A percentile compares a stretch with the other conserved stretches of the same genome.
Conservation (phyloP, 2,113 vertebrate species). For the Oreocharis arfaki region DNA sequence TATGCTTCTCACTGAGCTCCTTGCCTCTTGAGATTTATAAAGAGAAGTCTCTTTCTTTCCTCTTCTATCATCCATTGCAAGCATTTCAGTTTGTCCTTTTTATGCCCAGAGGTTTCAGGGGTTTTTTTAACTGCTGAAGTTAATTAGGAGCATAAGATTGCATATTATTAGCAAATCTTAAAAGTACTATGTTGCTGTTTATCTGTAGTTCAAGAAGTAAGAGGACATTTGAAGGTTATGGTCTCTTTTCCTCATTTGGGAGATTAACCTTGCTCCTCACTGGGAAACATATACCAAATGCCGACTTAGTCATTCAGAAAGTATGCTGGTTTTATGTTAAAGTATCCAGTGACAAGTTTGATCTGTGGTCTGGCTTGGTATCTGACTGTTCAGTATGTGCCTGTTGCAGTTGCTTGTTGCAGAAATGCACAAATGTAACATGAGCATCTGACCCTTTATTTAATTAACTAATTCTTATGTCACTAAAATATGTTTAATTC, state of each 20-base stretch:
- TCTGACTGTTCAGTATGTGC: not conserved
- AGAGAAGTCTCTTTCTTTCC: not conserved
- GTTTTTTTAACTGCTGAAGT: not conserved
- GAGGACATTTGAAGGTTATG: not conserved
- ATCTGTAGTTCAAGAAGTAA: not conserved
- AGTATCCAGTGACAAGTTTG: not conserved
- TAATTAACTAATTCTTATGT: not conserved
- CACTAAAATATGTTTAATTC: not conserved
- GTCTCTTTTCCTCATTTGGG: not conserved
- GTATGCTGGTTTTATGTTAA: not conserved
- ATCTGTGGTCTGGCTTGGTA: not conserved
- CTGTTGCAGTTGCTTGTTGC: not conserved
- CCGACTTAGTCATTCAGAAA: not conserved
- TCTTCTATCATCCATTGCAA: not conserved
- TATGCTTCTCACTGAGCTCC: not conserved
- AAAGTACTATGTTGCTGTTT: not conserved
- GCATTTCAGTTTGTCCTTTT: not conserved
- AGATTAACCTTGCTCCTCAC: not conserved
- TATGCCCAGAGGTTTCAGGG: not conserved
- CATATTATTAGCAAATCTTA: not conserved
- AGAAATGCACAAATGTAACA: not conserved
- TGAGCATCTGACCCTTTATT: not conserved
- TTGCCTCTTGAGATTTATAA: not conserved
- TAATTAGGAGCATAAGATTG: not conserved
- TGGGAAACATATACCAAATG: not conserved